Evolutionary conservation across 2,888 invertebrate genomes (phyloP), one percentile per base, ranked within the genome.

Genomic region (Cheilosia vernalis): DNA sequence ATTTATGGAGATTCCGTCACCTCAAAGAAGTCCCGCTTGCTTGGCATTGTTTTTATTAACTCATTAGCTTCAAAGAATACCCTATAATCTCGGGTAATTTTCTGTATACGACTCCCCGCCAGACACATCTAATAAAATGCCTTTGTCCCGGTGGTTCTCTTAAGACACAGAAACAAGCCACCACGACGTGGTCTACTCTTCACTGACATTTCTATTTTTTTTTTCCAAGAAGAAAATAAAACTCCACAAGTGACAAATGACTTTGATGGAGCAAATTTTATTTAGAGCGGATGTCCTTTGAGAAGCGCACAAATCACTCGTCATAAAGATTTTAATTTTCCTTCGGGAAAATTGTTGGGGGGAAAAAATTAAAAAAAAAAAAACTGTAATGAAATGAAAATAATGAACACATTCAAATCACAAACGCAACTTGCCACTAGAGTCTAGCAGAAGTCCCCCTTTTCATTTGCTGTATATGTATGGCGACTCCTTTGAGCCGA

Each of bases 221-320:
- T 17, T 44, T 4, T 47, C 44, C 19, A 49, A 3, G 19, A 9
- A 49, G 19, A 13, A 21, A 21, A 6, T 2, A 51, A 51, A 13
- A 2, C 51, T 5, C 37, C 37, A 51, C 42, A 42, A 67, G 40
- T 77, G 56, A 51, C 42, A 42, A 67, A 27, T 77, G 56, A 77
- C 77, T 69, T 61, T 61, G 67, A 77, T 77, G 60, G 58, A 77
- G 40, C 60, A 77, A 69, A 69, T 69, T 69, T 69, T 61, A 77
- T 77, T 69, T 69, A 55, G 55, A 61, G 42, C 42, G 61, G 40
- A 67, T 58, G n/a, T 51, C 51, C 60, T 69, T 77, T 44, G 19
- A 51, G 30, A 30, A 66, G 53, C 13, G 53, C 37, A 51, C 60
- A 42, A 69, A 67, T 61, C 61, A 40, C 51, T 53, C 21, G 51